phyloP scores from a whole-genome alignment of 2,797 vertebrate species.

The Meda fulgida region DNA sequence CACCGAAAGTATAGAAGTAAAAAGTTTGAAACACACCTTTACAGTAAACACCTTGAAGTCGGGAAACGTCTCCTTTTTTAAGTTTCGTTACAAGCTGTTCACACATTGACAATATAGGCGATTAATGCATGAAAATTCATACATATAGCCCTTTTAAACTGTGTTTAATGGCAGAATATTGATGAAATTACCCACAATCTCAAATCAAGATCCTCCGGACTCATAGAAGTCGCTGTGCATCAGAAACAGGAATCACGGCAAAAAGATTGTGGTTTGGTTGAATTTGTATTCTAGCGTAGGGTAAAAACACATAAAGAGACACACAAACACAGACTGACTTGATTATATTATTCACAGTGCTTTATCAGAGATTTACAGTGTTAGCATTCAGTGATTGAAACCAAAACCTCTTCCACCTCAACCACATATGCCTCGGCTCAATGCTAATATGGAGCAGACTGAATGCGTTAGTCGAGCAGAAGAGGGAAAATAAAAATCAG shows the following conservation, averaged over 20 bases:
- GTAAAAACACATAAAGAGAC: background rate
- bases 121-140: too few species aligned
- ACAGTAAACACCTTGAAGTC: too few species aligned
- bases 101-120: too few species aligned
- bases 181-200: background rate
- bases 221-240: background rate
- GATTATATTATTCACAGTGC: background rate
- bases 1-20: background rate
- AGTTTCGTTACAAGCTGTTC: too few species aligned
- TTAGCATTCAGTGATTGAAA: conserved; percentile 1
- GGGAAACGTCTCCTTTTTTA: too few species aligned
- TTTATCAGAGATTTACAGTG: conserved; percentile 13
- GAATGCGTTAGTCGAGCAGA: background rate
- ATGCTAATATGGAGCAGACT: conserved; percentile 14
- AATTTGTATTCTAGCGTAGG: background rate
- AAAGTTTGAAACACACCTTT: background rate
- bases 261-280: background rate
- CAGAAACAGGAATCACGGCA: background rate
- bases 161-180: background rate
- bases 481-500: background rate
- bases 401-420: conserved; percentile 12
- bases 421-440: background rate
- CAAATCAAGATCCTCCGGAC: background rate
- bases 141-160: background rate
- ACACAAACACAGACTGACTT: background rate